A percentile compares a stretch with the other conserved stretches of the same genome.
Conservation (phyloP, 92 coral and sea anemone species). For the Actinernus sp. region DNA sequence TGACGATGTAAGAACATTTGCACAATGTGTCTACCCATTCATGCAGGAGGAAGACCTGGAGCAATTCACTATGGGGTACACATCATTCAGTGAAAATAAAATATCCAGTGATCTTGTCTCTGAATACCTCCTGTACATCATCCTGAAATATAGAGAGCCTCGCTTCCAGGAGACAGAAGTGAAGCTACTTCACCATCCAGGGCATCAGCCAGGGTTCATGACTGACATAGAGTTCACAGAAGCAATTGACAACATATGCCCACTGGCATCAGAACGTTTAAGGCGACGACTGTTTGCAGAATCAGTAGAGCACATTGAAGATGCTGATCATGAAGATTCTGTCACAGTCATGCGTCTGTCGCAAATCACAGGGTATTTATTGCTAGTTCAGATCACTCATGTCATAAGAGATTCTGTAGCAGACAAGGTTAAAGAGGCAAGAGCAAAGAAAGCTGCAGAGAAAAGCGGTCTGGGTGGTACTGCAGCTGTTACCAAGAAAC, state of each 20-base stretch:
- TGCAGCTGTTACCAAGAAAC: conserved; percentile 20
- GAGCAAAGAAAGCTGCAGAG: conserved; percentile 28
- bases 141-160: conserved; percentile 96
- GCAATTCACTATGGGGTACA: conserved; percentile 98
- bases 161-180: conserved; percentile 92
- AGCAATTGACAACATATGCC: conserved; percentile 95
- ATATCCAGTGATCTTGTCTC: conserved; percentile 83
- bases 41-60: conserved; percentile 98
- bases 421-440: conserved; percentile 59
- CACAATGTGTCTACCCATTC: conserved; percentile 87
- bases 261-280: conserved; percentile 92
- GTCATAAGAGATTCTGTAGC: conserved; percentile 75
- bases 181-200: conserved; percentile 83
- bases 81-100: conserved; percentile 97
- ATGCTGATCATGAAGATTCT: conserved; percentile 63
- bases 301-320: conserved; percentile 81
- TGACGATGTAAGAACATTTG: conserved; percentile 81
- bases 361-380: conserved; percentile 91
- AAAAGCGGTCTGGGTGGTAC: conserved; percentile 8
- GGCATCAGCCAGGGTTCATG: conserved; percentile 87
- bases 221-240: conserved; percentile 97
- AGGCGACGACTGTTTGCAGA: conserved; percentile 90
- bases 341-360: conserved; percentile 90
- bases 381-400: conserved; percentile 70
- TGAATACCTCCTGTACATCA: conserved; percentile 89